Evolutionary conservation across 2,888 invertebrate genomes (phyloP), one percentile per base, ranked within the genome.

Genomic region (Caenorhabditis sp.): DNA sequence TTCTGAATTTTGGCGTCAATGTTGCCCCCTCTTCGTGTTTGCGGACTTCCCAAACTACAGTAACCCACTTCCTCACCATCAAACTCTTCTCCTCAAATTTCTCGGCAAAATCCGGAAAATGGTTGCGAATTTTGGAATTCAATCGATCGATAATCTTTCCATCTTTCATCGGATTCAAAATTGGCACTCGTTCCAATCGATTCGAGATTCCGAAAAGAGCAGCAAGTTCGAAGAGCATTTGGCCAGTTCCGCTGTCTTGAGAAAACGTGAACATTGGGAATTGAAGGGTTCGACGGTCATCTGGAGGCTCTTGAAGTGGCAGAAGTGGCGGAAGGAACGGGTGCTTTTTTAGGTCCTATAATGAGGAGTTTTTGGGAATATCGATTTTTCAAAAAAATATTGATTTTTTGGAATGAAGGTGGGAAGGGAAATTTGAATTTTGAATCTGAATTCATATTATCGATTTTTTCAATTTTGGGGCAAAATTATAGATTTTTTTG

Each of bases 161-260:
- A 8, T 51, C 51, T 13, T 50, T 53, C 13, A 35, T 2, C 5
- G 2, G 22, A 50, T 62, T 69, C 26, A 77, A 26, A 18, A 53
- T 35, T 5, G 77, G 77, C 22, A 64, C 64, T n/a, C 77, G 28
- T 22, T 61, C 56, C 35, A 77, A 44, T 15, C 22, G 35, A 18
- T 51, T 20, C 0, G 77, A 44, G 13, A 77, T 55, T 1, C 77
- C 77, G 18, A 56, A 58, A 47, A 69, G 56, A 3, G 77, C 28
- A 0, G 62, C 15, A 9, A 77, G 9, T 35, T 77, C 77, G 69
- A 77, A 77, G 22, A 77, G 35, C 47, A 56, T 53, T 32, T 77
- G 55, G 0, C 77, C 77, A 1, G 62, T 11, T 15, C 69, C 47
- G n/a, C 62, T 55, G 5, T 28, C 24, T 32, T 61, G 64, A 62